phyloP scores from a whole-genome alignment of 2,888 invertebrate genomes.

The Lasioglossum leucozonium region DNA sequence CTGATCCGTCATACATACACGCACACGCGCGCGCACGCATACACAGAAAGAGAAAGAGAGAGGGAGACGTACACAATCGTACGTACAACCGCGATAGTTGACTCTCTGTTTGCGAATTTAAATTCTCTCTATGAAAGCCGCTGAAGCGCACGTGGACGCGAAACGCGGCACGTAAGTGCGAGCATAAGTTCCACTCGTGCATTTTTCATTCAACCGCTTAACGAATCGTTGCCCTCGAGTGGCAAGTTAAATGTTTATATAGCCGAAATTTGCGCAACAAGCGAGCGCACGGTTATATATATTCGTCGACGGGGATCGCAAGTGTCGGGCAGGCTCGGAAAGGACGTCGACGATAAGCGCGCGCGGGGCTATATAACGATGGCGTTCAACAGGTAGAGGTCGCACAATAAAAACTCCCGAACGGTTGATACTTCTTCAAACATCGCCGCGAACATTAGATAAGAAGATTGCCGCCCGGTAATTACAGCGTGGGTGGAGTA shows the following conservation, averaged over 20 bases:
- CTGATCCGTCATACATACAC: background rate
- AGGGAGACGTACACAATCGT: background rate
- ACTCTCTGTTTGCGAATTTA: background rate
- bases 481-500: slow-evolving; percentile 6
- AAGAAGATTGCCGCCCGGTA: slow-evolving; percentile 15
- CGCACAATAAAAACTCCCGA: slow-evolving; percentile 55
- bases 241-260: background rate
- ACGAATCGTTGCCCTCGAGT: background rate
- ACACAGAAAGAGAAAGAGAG: background rate
- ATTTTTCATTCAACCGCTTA: background rate
- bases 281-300: slow-evolving; percentile 15
- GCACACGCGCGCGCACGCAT: too few species aligned
- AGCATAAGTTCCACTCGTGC: background rate
- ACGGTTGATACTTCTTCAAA: slow-evolving; percentile 50
- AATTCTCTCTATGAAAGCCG: background rate
- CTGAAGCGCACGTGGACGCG: background rate
- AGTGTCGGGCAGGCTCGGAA: slow-evolving; percentile 3
- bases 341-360: slow-evolving; percentile 10
- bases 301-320: slow-evolving; percentile 14
- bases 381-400: slow-evolving; percentile 58
- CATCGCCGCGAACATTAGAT: slow-evolving; percentile 25
- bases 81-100: background rate
- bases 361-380: background rate
- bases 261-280: background rate
- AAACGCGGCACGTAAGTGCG: background rate